phyloP scores from a whole-genome alignment of 2,797 vertebrate genomes.

The Dryobates pubescens region DNA sequence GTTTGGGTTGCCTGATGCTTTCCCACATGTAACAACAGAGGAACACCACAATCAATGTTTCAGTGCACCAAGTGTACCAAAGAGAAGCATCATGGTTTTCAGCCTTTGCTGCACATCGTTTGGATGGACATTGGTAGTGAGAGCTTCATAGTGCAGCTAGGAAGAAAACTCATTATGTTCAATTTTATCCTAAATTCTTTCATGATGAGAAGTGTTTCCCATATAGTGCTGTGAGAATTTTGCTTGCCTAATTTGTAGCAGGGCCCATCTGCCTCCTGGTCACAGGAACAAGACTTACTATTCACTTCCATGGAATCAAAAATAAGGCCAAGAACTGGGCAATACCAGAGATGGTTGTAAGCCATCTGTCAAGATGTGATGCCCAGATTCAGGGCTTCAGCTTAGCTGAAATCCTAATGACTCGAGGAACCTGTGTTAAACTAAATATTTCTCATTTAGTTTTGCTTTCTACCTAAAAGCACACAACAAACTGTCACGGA shows the following conservation, averaged over 20 bases:
- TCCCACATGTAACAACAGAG: neutral
- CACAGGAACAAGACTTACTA: neutral
- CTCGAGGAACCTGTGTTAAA: neutral
- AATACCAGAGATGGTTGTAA: neutral
- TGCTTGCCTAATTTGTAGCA: neutral
- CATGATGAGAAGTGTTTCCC: neutral
- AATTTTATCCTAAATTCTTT: neutral
- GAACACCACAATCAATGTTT: neutral
- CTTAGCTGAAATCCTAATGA: neutral
- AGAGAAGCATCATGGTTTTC: neutral
- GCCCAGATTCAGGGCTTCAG: neutral
- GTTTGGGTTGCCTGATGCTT: neutral
- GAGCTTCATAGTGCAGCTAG: neutral
- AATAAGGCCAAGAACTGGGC: neutral
- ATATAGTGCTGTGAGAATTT: neutral
- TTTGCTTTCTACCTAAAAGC: constrained; percentile 9
- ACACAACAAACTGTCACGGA: neutral
- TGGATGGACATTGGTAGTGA: neutral
- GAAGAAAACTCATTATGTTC: neutral
- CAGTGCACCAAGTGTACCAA: neutral
- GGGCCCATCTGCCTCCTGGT: neutral
- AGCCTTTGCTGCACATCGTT: neutral
- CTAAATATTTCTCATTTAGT: neutral
- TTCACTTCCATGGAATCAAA: neutral
- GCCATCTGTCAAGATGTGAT: neutral